Conservation (phyloP, 1,140 invertebrate species). For the Ceratosolen fusciceps region DNA sequence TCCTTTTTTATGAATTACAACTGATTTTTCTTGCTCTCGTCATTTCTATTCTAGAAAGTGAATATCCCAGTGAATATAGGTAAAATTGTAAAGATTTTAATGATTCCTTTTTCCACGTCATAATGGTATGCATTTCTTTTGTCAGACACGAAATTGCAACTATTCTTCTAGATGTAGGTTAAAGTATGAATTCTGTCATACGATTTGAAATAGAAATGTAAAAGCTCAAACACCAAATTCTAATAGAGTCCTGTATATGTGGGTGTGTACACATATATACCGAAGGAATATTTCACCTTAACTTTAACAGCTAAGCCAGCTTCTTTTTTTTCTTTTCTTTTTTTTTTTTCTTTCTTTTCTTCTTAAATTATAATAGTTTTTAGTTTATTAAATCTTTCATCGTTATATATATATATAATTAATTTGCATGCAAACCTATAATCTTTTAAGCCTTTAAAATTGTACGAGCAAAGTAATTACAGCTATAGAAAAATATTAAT, state of each 20-base stretch:
- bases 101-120: neutral
- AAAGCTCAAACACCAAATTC: neutral
- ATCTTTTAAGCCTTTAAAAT: neutral
- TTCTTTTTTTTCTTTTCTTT: neutral
- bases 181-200: neutral
- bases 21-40: neutral
- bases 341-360: neutral
- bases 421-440: no score
- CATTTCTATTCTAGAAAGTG: neutral
- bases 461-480: neutral
- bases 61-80: neutral
- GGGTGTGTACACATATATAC: neutral
- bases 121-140: neutral
- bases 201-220: neutral
- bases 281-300: neutral
- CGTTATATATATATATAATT: no score
- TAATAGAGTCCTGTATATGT: no score
- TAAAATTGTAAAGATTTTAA: neutral
- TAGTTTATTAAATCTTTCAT: no score
- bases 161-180: constrained; percentile 34
- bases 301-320: neutral
- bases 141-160: neutral
- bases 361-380: no score
- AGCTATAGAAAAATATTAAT: neutral
- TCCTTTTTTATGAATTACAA: constrained; percentile 5